Base-by-base conservation (phyloP, 2,113 vertebrate genomes). In the Corydoras maculifer region DNA sequence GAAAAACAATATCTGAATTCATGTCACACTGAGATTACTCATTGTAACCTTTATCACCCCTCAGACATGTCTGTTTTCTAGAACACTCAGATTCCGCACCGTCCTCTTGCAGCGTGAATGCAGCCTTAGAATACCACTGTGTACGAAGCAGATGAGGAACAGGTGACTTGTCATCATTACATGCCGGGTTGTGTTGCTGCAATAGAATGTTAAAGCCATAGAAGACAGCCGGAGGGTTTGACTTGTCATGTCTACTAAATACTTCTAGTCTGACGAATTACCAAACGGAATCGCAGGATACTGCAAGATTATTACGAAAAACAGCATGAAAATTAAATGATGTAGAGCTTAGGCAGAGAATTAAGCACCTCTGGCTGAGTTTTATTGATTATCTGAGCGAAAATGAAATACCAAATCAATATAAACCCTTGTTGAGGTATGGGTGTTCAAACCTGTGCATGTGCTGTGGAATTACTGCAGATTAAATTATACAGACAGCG, bases 171-270 rank as follows among this genome's bases (percentile, higher is more conserved):
- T 76, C 61, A 70, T 66, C 58, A 71, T 32, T 77, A 68, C 68
- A 77, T 64, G 75, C 60, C 63, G 48, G 65, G 49, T 62, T 70
- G 12, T 61, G 61, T 74, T 31, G 65, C 58, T 49, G 72, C 72
- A 73, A 60, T 72, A 65, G 61, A 71, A 63, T 69, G 62, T 61
- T 78, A 48, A 79, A 82, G 80, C 80, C 78, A 82, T 82, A 78
- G 51, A 73, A 62, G 67, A 55, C 49, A 68, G 58, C 59, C 79
- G 74, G 58, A 43, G 31, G 48, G 61, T 62, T 61, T 64, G 43
- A 67, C 58, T 58, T 35, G 54, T 70, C 55, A 25, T 62, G 54
- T 62, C 49, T 72, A 68, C 59, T 58, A 57, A 66, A 48, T 57
- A 54, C 9, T 25, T 50, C 66, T 67, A 57, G 18, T 9, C 15